phyloP scores from a whole-genome alignment of 2,797 vertebrate genomes.

The Enteromius fasciolatus region DNA sequence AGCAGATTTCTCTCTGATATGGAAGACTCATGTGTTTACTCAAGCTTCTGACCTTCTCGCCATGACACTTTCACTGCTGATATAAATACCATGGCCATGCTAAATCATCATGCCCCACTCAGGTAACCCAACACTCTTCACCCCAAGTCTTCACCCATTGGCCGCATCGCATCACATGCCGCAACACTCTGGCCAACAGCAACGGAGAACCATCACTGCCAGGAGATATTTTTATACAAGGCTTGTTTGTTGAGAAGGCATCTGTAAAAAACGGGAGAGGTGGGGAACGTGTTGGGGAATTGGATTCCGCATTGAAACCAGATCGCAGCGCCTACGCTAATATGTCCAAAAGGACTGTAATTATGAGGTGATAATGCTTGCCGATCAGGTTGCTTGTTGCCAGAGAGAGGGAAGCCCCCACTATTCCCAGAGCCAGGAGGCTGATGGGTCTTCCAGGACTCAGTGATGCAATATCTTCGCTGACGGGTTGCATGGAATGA shows the following conservation, averaged over 20 bases:
- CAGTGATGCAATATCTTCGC: conserved; percentile 53
- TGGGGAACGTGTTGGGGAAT: conserved; percentile 49
- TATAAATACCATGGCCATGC: conserved; percentile 79
- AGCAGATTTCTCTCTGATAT: conserved; percentile 62
- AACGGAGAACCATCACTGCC: conserved; percentile 58
- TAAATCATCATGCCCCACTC: conserved; percentile 71
- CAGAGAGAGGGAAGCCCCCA: conserved; percentile 56
- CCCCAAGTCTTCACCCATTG: conserved; percentile 68
- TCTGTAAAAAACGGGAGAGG: conserved; percentile 66
- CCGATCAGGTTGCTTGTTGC: conserved; percentile 73
- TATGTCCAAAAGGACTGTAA: conserved; percentile 78
- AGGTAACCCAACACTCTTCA: conserved; percentile 77
- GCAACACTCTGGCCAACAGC: conserved; percentile 65
- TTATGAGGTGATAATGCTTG: conserved; percentile 79
- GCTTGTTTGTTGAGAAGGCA: conserved; percentile 72
- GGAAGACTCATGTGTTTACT: conserved; percentile 70
- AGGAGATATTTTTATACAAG: conserved; percentile 74
- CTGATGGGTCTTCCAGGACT: conserved; percentile 49
- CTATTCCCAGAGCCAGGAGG: conserved; percentile 45
- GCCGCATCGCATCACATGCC: conserved; percentile 73
- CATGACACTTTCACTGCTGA: conserved; percentile 77
- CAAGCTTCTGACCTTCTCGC: conserved; percentile 78
- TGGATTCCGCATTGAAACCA: conserved; percentile 68
- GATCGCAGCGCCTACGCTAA: conserved; percentile 75
- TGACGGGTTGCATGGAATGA: conserved; percentile 41